Base-by-base conservation (phyloP, 2,888 invertebrate genomes). In the Hypena proboscidalis region DNA sequence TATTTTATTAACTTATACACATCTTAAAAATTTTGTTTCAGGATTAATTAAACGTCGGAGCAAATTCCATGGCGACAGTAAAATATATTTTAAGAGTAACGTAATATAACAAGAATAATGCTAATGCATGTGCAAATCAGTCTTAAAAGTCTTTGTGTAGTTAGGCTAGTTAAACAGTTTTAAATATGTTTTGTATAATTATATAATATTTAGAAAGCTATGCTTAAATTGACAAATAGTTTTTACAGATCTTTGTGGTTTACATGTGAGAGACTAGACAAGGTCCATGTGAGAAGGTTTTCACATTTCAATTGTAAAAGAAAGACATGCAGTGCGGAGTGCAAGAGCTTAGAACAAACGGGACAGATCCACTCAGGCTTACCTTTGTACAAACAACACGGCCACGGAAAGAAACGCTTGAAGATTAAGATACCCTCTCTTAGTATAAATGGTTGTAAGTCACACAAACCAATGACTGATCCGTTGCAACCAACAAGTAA, bases 151-250 rank as follows among this genome's bases (percentile, higher is more conserved):
- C 57, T 63, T 75, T 71, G 58, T 70, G 56, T 53, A 55, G 47
- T 42, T 61, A 60, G 62, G 44, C 47, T 63, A 65, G 38, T 36
- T 22, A 44, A 46, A 42, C 58, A 34, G 41, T 71, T 74, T 62
- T 58, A 66, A 74, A 67, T 71, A 77, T 77, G 67, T 63, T 73
- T 64, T 58, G 61, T 69, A 64, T 69, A 62, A 57, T 58, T n/a
- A n/a, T n/a, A n/a, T 77, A 74, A 67, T 44, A 72, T 67, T 65
- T 53, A 75, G 41, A 69, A 79, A 87, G 82, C 81, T 83, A 90
- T 90, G 90, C 83, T 88, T 80, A 87, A 85, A 85, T 79, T 86
- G 77, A 85, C 83, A 65, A 77, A 82, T 67, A 88, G 84, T 83
- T 86, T 85, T 86, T 87, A 70, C 85, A 89, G 85, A 89, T 87